Evolutionary conservation across 2,888 invertebrate genomes (phyloP), one percentile per base, ranked within the genome.

Genomic region (Brachylomia viminalis): DNA sequence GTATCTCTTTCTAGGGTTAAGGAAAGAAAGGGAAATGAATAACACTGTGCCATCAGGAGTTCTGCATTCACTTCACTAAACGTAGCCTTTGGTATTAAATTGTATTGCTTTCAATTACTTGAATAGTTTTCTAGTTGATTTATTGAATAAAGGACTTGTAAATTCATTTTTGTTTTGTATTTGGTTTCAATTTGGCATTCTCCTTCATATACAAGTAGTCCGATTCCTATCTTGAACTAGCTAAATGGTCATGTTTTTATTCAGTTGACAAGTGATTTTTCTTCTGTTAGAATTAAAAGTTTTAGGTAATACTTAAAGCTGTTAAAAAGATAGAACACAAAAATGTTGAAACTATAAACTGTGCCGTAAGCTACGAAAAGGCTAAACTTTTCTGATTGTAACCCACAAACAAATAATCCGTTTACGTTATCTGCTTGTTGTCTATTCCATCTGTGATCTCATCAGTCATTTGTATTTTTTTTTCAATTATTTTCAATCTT

Each of bases 51-150:
- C 77, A 27, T 49, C 56, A 67, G 13, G 47, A 80, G 30, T 78
- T 80, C 11, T 80, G 80, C 52, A 58, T 82, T 42, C 52, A 52
- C 13, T 80, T 82, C 15, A 54, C 72, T 23, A 54, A 62, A 72
- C 56, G 62, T n/a, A 82, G 72, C 61, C 52, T 72, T 45, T 80
- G 72, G 80, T 72, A 52, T 62, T 82, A 67, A 82, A 49, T n/a
- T 42, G 15, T 42, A 23, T 20, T 47, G 15, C 2, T 47, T 73
- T 17, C 4, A 52, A 54, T 33, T 27, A 15, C 23, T 45, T 30
- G 10, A 23, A 33, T 33, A n/a, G 10, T 33, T 52, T 66, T 33
- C 15, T 54, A 52, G 52, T n/a, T 62, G 62, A n/a, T 38, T 23
- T 13, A 61, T 49, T 15, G 17, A 49, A 17, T 66, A 66, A 49